Percentiles rank a stretch among this genome's conserved stretches.
phyloP scores from a whole-genome alignment of 2,888 invertebrate genomes.

The Leucophenga maculata region DNA sequence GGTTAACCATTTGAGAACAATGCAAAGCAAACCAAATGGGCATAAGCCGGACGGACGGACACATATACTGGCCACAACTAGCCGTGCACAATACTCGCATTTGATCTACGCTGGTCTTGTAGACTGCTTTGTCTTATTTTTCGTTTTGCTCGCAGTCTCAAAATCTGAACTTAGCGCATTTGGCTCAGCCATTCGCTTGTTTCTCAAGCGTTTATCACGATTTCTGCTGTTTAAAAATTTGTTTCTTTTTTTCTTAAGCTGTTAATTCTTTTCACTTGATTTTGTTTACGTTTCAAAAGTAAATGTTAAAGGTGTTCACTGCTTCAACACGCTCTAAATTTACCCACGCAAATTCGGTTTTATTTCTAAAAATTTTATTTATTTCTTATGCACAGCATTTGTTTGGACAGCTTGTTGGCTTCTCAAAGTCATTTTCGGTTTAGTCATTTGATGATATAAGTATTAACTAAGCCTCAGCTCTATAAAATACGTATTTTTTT shows the following conservation, averaged over 20 bases:
- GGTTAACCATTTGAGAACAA: constrained; percentile 19
- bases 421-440: not conserved
- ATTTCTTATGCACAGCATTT: not conserved
- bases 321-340: not conserved
- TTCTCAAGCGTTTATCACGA: constrained; percentile 16
- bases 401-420: not conserved
- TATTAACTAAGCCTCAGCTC: too few relatives aligned
- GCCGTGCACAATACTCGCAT: too few relatives aligned
- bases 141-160: not conserved
- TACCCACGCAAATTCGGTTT: not conserved
- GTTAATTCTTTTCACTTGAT: constrained; percentile 19
- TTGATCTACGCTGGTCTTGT: too few relatives aligned
- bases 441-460: too few relatives aligned
- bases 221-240: not conserved
- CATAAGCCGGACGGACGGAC: not conserved
- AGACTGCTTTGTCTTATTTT: not conserved
- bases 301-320: constrained; percentile 18
- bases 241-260: not conserved
- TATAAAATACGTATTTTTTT: not conserved
- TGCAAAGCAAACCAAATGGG: not conserved
- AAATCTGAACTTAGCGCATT: not conserved
- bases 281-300: constrained; percentile 1
- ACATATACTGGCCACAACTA: not conserved
- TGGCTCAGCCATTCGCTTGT: not conserved
- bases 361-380: not conserved